phyloP scores from a whole-genome alignment of 2,113 vertebrate genomes.

The Semicossyphus pulcher region DNA sequence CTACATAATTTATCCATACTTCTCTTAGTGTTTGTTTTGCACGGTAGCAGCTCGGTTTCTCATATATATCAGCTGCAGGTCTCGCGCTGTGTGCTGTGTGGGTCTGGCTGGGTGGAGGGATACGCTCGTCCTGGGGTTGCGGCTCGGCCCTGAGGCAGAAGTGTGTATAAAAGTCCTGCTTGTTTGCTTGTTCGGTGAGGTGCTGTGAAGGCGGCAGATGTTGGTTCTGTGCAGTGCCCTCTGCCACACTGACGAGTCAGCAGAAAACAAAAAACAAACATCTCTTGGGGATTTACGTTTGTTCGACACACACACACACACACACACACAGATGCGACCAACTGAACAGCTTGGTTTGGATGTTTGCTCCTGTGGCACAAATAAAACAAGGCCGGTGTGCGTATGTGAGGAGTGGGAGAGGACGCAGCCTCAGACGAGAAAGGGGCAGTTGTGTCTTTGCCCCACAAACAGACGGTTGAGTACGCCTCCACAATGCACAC shows the following conservation, averaged over 20 bases:
- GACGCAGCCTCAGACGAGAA: constrained; percentile 47
- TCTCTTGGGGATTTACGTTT: constrained; percentile 39
- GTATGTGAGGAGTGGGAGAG: constrained; percentile 29
- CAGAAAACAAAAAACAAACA: constrained; percentile 53
- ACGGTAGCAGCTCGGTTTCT: constrained; percentile 69
- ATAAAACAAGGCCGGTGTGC: constrained; percentile 49
- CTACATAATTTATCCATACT: constrained; percentile 74
- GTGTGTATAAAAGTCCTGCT: constrained; percentile 54
- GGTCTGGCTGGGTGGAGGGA: constrained; percentile 50
- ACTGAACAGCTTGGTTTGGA: constrained; percentile 29
- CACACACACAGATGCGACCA: too few relatives aligned
- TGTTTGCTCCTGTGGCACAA: constrained; percentile 67
- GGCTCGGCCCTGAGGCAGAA: constrained; percentile 53
- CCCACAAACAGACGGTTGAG: constrained; percentile 31
- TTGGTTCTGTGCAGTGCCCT: constrained; percentile 20
- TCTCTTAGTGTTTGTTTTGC: constrained; percentile 72
- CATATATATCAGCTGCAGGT: constrained; percentile 53
- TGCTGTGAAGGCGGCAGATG: constrained; percentile 36
- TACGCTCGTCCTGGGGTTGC: constrained; percentile 27
- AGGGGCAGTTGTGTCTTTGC: constrained; percentile 31
- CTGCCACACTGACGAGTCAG: constrained; percentile 57
- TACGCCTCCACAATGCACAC: constrained; percentile 40
- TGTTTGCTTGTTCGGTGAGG: constrained; percentile 57
- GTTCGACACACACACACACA: constrained; percentile 31
- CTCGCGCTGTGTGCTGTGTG: constrained; percentile 19